Conservation (phyloP, 2,113 vertebrate genomes). For the Ammodytes marinus region DNA sequence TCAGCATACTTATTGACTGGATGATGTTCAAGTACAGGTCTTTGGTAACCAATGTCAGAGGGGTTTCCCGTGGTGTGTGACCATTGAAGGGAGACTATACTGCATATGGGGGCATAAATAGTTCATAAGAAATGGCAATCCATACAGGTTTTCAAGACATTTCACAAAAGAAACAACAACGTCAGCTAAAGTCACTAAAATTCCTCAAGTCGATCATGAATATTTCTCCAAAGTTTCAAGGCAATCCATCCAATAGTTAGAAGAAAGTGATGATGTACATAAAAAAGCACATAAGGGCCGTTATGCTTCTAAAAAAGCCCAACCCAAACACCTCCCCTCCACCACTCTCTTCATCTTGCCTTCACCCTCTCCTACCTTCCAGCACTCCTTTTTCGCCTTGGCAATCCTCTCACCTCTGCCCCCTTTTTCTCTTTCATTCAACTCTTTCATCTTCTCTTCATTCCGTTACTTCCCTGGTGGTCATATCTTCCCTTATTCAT, state of each 20-base stretch:
- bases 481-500: slow-evolving; percentile 6
- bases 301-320: slow-evolving; percentile 19
- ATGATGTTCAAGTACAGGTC: background rate
- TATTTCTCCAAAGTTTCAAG: background rate
- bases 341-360: background rate
- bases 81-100: too few species aligned
- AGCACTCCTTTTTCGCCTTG: slow-evolving; percentile 4
- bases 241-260: background rate
- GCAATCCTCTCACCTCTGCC: slow-evolving; percentile 22
- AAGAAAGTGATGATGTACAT: background rate
- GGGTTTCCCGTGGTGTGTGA: background rate
- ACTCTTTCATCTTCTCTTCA: slow-evolving; percentile 13
- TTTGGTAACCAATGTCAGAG: background rate
- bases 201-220: background rate
- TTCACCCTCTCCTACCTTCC: slow-evolving; percentile 15
- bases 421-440: background rate
- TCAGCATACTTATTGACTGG: background rate
- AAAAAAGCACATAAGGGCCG: background rate
- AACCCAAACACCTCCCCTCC: background rate
- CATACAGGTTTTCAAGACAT: background rate
- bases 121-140: background rate
- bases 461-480: slow-evolving; percentile 27
- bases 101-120: background rate
- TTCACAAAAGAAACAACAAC: too few species aligned
- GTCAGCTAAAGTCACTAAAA: too few species aligned